A percentile compares a stretch with the other conserved stretches of the same genome.
Conservation (phyloP, 2,113 vertebrate genomes). For the Mola mola region DNA sequence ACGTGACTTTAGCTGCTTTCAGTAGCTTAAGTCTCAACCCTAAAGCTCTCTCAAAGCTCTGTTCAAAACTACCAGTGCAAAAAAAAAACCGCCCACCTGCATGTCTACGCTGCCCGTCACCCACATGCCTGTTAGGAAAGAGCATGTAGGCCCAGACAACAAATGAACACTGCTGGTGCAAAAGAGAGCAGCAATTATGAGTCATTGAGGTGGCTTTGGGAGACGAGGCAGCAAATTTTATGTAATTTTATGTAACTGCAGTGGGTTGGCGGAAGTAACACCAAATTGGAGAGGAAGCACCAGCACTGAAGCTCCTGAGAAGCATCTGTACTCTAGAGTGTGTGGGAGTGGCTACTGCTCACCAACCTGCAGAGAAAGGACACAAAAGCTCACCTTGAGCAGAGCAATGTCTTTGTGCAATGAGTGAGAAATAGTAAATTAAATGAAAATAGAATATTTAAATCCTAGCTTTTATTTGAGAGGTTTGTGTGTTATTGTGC, state of each 20-base stretch:
- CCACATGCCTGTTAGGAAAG: conserved; percentile 52
- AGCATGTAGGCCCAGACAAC: conserved; percentile 62
- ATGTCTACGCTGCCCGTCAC: conserved; percentile 44
- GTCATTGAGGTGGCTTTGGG: conserved; percentile 72
- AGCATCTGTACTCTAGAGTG: conserved; percentile 48
- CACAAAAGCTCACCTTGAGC: neutral
- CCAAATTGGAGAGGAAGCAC: conserved; percentile 55
- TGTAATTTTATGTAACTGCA: conserved; percentile 73
- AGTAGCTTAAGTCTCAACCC: conserved; percentile 8
- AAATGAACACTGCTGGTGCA: conserved; percentile 59
- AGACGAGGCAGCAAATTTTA: conserved; percentile 68
- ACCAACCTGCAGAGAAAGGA: conserved; percentile 9
- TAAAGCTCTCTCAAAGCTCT: conserved; percentile 18
- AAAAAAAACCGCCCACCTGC: conserved; percentile 19
- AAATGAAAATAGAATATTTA: conserved; percentile 19
- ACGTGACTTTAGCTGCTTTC: conserved; percentile 13
- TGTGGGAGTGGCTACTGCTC: conserved; percentile 20
- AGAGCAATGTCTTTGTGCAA: neutral
- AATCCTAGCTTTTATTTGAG: neutral
- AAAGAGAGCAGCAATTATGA: conserved; percentile 79
- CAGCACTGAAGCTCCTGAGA: conserved; percentile 30
- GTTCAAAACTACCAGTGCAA: conserved; percentile 19
- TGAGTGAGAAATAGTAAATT: conserved; percentile 7
- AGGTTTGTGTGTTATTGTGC: conserved; percentile 6
- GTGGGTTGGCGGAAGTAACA: conserved; percentile 47